Evolutionary conservation across 2,888 invertebrate genomes (phyloP).

Genomic region (Cylindroiulus punctatus): DNA sequence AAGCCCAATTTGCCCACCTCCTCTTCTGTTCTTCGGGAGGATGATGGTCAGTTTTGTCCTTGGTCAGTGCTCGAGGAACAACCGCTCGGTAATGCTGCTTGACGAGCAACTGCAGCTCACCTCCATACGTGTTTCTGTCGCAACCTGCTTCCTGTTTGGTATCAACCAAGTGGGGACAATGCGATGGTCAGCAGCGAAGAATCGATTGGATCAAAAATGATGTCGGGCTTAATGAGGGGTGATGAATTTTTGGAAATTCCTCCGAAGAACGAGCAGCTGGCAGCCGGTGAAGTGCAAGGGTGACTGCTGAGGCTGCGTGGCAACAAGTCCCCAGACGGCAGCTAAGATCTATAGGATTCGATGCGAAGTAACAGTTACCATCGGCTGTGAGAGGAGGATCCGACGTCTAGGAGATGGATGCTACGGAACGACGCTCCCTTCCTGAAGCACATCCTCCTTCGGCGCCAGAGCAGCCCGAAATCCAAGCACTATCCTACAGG

Average conservation of each 20-base stretch:
- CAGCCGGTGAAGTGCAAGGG: neutral
- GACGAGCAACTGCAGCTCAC: no score
- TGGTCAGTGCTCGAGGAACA: neutral
- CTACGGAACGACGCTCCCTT: neutral
- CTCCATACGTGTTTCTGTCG: neutral
- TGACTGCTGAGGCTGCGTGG: neutral
- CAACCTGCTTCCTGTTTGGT: neutral
- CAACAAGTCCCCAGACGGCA: conserved; percentile 20
- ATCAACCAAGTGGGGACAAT: neutral
- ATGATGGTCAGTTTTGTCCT: no score
- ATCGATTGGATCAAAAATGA: neutral
- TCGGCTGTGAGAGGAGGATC: neutral
- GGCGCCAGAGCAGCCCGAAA: neutral
- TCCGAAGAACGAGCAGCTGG: neutral
- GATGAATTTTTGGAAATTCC: no score
- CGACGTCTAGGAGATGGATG: neutral
- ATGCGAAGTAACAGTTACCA: conserved; percentile 4
- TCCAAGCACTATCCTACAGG: neutral
- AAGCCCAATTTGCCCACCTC: no score
- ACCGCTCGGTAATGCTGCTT: no score
- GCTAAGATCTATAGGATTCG: neutral
- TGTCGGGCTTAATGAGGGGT: neutral
- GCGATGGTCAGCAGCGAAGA: neutral
- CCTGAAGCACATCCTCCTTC: neutral
- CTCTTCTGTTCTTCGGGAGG: no score